Percentiles rank a stretch among this genome's conserved stretches.
phyloP scores from a whole-genome alignment of 2,888 invertebrate species.

The Philhelius pedissequus region DNA sequence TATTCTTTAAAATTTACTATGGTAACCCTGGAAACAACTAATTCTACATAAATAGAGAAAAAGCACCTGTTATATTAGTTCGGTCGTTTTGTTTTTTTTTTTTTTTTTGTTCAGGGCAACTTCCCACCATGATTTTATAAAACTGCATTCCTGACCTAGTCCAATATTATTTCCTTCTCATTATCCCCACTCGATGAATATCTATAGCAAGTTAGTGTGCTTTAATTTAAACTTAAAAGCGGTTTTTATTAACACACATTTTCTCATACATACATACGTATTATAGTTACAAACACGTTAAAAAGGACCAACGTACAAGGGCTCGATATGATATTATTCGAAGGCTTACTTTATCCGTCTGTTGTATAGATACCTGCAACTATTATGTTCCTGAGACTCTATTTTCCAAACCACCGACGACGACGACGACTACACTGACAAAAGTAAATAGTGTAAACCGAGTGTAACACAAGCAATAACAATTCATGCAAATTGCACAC shows the following conservation, averaged over 20 bases:
- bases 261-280: background rate
- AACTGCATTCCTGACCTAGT: slow-evolving; percentile 61
- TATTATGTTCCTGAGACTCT: background rate
- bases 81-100: background rate
- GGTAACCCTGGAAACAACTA: slow-evolving; percentile 7
- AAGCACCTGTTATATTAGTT: slow-evolving; percentile 23
- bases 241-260: background rate
- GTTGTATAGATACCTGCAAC: background rate
- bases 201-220: background rate
- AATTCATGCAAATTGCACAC: slow-evolving; percentile 67
- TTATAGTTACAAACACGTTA: background rate
- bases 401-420: background rate
- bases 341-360: background rate
- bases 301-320: background rate
- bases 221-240: slow-evolving; percentile 24
- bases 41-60: background rate
- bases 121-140: slow-evolving; percentile 17
- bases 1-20: background rate
- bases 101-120: slow-evolving; percentile 2
- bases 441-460: slow-evolving; percentile 56
- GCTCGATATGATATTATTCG: background rate
- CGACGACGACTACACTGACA: slow-evolving; percentile 6
- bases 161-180: slow-evolving; percentile 31
- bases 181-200: background rate
- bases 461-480: slow-evolving; percentile 59